These are phyloP conservation scores for Microplitis demolitor DNA, from an alignment of 1,140 invertebrate species.

Conservation along the genomic window DNA sequence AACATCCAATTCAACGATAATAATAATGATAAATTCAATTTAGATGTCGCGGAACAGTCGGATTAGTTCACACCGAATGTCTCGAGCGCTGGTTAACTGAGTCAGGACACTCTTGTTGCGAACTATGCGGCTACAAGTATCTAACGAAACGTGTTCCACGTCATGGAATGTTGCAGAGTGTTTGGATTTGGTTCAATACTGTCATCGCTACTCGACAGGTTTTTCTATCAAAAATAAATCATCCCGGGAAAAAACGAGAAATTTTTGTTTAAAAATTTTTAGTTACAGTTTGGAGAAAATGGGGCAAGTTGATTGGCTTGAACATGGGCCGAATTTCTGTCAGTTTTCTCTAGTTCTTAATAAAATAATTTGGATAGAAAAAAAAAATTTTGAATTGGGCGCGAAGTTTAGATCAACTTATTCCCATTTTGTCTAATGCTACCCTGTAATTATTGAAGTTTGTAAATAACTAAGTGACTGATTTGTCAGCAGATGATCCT, in stretches of 20 bases:
- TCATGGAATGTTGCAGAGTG: slow-evolving; percentile 60
- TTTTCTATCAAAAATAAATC: slow-evolving; percentile 13
- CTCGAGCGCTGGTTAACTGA: slow-evolving; percentile 73
- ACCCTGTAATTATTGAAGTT: neutral
- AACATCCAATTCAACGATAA: too few relatives aligned
- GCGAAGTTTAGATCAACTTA: too few relatives aligned
- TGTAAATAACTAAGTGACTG: neutral
- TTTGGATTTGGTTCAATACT: slow-evolving; percentile 64
- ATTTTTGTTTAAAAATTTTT: too few relatives aligned
- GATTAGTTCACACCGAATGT: slow-evolving; percentile 69
- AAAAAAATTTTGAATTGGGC: too few relatives aligned
- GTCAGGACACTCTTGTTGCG: slow-evolving; percentile 66
- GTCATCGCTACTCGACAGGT: slow-evolving; percentile 65
- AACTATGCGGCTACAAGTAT: slow-evolving; percentile 66
- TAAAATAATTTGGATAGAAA: too few relatives aligned
- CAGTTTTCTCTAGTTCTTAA: too few relatives aligned
- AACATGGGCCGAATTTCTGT: too few relatives aligned
- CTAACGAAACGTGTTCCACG: slow-evolving; percentile 62
- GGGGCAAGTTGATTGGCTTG: too few relatives aligned
- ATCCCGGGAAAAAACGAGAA: neutral
- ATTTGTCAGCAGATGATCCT: slow-evolving; percentile 59
- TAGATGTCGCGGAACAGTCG: slow-evolving; percentile 70
- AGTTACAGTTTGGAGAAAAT: too few relatives aligned
- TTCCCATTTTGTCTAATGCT: too few relatives aligned
- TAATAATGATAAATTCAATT: too few relatives aligned